These are phyloP conservation scores for Cirrhinus mrigala DNA, from an alignment of 2,797 vertebrate genomes.

Conservation along the genomic window DNA sequence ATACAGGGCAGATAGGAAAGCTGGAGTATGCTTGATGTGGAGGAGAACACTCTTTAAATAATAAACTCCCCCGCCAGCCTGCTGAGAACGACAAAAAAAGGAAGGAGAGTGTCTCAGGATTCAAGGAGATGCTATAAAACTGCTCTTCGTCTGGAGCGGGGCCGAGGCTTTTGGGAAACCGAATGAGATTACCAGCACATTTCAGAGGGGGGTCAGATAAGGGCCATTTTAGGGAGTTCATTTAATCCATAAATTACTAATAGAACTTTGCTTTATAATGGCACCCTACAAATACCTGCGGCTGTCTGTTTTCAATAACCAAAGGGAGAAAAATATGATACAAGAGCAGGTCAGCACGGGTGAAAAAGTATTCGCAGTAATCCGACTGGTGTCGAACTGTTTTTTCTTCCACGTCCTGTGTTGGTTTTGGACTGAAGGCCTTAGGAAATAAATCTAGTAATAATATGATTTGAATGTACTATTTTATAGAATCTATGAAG, in stretches of 20 bases:
- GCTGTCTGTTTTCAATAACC: conserved; percentile 56
- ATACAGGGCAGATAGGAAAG: conserved; percentile 62
- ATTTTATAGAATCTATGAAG: conserved; percentile 64
- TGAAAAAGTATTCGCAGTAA: conserved; percentile 46
- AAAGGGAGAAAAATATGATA: conserved; percentile 46
- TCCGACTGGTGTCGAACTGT: conserved; percentile 20
- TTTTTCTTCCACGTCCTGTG: conserved; percentile 36
- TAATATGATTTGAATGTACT: conserved; percentile 57
- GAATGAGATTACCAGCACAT: conserved; percentile 61
- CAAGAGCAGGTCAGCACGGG: conserved; percentile 42
- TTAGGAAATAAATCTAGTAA: conserved; percentile 53
- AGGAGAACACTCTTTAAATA: conserved; percentile 66
- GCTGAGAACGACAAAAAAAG: conserved; percentile 45
- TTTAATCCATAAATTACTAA: conserved; percentile 63
- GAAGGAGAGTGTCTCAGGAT: conserved; percentile 50
- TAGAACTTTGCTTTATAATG: conserved; percentile 46
- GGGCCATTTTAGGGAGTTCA: conserved; percentile 57
- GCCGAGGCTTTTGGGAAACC: conserved; percentile 57
- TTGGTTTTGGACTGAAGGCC: conserved; percentile 59
- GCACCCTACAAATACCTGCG: conserved; percentile 48
- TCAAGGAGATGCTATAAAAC: conserved; percentile 62
- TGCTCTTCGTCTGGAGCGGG: conserved; percentile 41
- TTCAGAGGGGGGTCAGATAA: conserved; percentile 54
- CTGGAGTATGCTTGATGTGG: conserved; percentile 60
- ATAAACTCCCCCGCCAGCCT: conserved; percentile 61